Evolutionary conservation across 2,113 vertebrate species (phyloP).

Genomic region (Boulengeromyrus knoepffleri): DNA sequence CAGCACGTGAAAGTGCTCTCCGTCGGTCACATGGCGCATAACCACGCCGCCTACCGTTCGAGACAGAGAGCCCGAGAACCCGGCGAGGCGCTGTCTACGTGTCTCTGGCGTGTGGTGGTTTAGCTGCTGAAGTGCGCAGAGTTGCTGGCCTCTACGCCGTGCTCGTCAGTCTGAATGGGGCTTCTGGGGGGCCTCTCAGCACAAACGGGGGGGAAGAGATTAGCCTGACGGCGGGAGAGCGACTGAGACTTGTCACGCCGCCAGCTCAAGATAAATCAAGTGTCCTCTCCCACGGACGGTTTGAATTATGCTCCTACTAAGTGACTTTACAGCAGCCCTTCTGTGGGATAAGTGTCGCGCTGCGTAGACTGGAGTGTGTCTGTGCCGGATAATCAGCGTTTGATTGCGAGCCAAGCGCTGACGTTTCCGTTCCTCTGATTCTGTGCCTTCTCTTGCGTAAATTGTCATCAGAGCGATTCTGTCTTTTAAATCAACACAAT

Average conservation of each 20-base stretch:
- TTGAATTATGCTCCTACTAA: neutral
- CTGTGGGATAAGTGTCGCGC: neutral
- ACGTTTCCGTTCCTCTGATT: slow-evolving; percentile 24
- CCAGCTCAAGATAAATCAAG: slow-evolving; percentile 13
- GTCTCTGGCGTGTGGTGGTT: neutral
- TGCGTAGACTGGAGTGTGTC: neutral
- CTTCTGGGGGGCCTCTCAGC: neutral
- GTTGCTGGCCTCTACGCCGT: neutral
- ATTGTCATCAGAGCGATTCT: neutral
- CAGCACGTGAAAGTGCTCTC: no score
- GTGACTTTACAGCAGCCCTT: neutral
- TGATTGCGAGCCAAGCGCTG: neutral
- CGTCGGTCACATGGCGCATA: neutral
- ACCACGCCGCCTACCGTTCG: neutral
- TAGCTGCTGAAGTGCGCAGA: neutral
- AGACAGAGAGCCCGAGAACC: neutral
- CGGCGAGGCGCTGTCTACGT: neutral
- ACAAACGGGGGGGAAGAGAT: neutral
- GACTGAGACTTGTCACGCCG: neutral
- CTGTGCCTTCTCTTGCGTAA: neutral
- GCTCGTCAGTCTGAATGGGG: neutral
- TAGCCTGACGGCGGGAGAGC: neutral
- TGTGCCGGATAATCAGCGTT: neutral
- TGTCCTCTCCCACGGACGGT: slow-evolving; percentile 9
- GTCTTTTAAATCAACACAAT: neutral